A percentile compares a stretch with the other conserved stretches of the same genome.
These are phyloP conservation scores for Podabrus alpinus DNA, from an alignment of 2,888 invertebrate genomes.

Conservation along the genomic window DNA sequence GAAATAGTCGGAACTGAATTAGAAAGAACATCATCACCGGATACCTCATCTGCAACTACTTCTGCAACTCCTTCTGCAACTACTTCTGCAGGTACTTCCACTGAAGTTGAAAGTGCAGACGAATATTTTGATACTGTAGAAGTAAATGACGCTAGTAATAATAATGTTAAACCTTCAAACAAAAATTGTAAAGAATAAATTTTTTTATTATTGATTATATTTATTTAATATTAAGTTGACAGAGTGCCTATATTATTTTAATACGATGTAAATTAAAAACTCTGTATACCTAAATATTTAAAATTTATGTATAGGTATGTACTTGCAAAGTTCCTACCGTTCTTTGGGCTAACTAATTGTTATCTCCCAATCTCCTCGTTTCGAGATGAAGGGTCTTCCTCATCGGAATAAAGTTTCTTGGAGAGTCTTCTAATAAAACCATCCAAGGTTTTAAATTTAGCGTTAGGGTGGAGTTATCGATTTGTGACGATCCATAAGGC, in stretches of 20 bases:
- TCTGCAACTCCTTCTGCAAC: neutral
- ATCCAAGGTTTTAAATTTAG: too few species aligned
- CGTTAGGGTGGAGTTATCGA: too few species aligned
- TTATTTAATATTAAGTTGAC: neutral
- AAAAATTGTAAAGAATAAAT: neutral
- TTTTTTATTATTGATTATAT: neutral
- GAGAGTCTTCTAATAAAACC: too few species aligned
- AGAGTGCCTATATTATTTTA: neutral
- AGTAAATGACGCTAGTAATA: slow-evolving; percentile 14
- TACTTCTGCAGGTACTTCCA: slow-evolving; percentile 15
- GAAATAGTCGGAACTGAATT: neutral
- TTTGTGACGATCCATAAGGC: too few species aligned
- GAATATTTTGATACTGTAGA: slow-evolving; percentile 38
- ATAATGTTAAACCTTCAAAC: neutral
- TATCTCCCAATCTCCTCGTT: too few species aligned
- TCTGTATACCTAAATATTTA: too few species aligned
- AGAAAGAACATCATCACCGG: neutral
- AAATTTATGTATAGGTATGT: too few species aligned
- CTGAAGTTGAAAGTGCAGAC: slow-evolving; percentile 30
- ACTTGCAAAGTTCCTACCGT: too few species aligned
- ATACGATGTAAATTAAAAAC: neutral
- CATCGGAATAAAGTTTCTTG: too few species aligned
- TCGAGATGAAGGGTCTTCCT: too few species aligned
- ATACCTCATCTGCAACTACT: too few species aligned
- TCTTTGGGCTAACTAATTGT: too few species aligned